Evolutionary conservation across 64 coral and sea anemone genomes (phyloP), one percentile per base, ranked within the genome.

Genomic region (Dendronephthya gigantea): DNA sequence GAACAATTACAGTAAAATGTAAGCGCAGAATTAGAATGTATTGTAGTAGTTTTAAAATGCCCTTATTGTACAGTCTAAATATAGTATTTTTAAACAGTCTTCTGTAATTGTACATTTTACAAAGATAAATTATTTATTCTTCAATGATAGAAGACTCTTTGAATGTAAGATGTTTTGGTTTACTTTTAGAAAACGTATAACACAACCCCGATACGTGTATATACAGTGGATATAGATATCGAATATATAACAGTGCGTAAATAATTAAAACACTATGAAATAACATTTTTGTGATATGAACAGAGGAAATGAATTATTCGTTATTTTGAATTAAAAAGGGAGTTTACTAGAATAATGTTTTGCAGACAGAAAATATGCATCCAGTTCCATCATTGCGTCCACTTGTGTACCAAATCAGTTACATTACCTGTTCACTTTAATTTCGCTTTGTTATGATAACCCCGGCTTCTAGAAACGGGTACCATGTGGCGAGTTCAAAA

Each of bases 121-220:
- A 79, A 79, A 79, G 72, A 79, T 79, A 79, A 79, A 79, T 79
- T 79, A 79, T 79, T 79, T 79, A 79, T 79, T 79, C 72, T 79
- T 36, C 30, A 79, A 79, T 34, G 72, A 29, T 79, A 79, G 72
- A 79, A 79, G 72, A 79, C 72, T n/a, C 58, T 66, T 66, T 66
- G 58, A 79, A 33, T 79, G 72, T 79, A n/a, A n/a, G 29, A 79
- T 12, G 28, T 79, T 79, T 79, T 79, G 72, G 30, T 79, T 79
- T 62, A 62, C 55, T 19, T 62, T 62, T n/a, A 62, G 55, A 62
- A 27, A 62, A 22, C n/a, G n/a, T 11, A 11, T 45, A 45, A 45
- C 41, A 45, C 41, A 45, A 45, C 41, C 11, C 11, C 41, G 25
- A 62, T 62, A 62, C 55, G 55, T 62, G 25, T 62, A 27, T 62